Evolutionary conservation across 2,797 vertebrate genomes (phyloP).

Genomic region (Morus bassanus): DNA sequence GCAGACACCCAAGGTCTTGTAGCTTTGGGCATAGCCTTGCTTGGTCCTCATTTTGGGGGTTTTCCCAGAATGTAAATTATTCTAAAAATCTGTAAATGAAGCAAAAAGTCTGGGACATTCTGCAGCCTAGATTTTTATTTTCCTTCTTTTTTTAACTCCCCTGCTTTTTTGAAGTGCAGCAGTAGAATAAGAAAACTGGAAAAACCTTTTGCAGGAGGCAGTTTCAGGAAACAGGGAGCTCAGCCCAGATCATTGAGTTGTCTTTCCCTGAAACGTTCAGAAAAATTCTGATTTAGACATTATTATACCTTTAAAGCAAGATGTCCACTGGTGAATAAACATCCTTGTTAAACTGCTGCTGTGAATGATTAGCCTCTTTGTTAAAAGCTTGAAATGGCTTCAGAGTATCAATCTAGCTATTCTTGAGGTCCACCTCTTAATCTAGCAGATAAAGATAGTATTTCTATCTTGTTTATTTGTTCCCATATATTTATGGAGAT

Average conservation of each 20-base stretch:
- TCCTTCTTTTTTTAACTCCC: rapidly evolving
- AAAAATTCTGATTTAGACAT: neutral
- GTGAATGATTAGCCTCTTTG: neutral
- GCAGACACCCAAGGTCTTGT: neutral
- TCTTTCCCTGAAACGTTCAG: neutral
- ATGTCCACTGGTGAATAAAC: neutral
- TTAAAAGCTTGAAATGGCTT: neutral
- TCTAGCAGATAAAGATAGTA: neutral
- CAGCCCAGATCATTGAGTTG: rapidly evolving
- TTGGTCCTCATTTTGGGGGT: neutral
- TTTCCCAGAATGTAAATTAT: neutral
- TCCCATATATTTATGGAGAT: neutral
- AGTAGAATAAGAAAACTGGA: neutral
- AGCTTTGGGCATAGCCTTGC: neutral
- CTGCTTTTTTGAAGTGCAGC: neutral
- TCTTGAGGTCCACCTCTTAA: neutral
- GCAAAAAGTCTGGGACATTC: neutral
- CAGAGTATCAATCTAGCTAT: neutral
- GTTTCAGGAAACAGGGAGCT: neutral
- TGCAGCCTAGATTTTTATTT: neutral
- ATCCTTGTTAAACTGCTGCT: neutral
- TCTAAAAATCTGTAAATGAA: neutral
- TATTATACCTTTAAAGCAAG: neutral
- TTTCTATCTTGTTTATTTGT: neutral
- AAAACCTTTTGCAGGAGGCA: neutral